Evolutionary conservation across 2,797 vertebrate genomes (phyloP).

Genomic region (Sternotherus odoratus): DNA sequence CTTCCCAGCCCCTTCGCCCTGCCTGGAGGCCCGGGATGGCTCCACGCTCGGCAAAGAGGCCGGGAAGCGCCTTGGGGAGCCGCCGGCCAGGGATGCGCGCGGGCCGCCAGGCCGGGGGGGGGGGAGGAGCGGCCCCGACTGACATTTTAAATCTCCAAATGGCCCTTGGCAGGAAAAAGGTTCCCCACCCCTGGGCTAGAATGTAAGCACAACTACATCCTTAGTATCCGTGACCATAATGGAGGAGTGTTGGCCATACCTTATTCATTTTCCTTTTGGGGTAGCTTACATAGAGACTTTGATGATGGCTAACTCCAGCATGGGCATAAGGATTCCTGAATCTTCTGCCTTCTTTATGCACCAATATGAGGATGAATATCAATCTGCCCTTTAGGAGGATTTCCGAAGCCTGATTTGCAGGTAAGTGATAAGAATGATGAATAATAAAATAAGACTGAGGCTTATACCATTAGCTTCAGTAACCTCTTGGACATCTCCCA

Average conservation of each 20-base stretch:
- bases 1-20: too few species aligned
- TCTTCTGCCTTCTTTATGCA: neutral
- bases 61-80: too few species aligned
- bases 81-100: too few species aligned
- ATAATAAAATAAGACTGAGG: neutral
- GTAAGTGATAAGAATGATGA: neutral
- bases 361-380: neutral
- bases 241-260: neutral
- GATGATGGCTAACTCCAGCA: neutral
- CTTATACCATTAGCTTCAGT: neutral
- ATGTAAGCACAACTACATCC: neutral
- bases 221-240: neutral
- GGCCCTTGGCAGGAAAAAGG: too few species aligned
- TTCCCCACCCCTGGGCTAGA: too few species aligned
- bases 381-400: neutral
- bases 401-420: neutral
- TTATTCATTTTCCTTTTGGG: neutral
- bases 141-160: too few species aligned
- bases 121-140: too few species aligned
- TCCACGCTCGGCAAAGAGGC: too few species aligned
- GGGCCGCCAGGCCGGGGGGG: too few species aligned
- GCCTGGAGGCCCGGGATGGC: too few species aligned
- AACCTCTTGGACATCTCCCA: neutral
- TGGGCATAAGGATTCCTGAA: neutral
- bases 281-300: neutral